Conservation (phyloP, 2,888 invertebrate genomes). For the Scaptomyza parva region DNA sequence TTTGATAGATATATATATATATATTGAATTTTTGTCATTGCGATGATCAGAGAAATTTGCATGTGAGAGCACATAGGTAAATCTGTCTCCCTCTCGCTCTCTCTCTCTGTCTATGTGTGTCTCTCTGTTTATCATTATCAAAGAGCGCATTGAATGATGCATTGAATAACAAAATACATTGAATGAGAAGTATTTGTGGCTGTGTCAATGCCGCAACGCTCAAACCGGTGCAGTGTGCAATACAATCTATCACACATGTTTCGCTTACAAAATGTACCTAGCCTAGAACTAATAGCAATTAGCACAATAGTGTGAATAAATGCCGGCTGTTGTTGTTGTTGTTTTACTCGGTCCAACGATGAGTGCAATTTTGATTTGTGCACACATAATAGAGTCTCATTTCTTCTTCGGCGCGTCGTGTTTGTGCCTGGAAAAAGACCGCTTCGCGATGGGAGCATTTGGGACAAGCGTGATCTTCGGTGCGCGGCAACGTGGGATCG, state of each 20-base stretch:
- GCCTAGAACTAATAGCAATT: constrained; percentile 27
- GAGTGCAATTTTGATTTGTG: constrained; percentile 95
- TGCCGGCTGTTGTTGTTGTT: constrained; percentile 14
- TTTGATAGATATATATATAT: constrained; percentile 51
- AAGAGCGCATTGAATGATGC: constrained; percentile 18
- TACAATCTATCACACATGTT: constrained; percentile 11
- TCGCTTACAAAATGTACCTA: constrained; percentile 20
- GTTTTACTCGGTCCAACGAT: constrained; percentile 96
- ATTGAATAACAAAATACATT: constrained; percentile 23
- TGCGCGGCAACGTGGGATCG: constrained; percentile 98
- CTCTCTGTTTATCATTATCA: constrained; percentile 5
- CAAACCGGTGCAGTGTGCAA: constrained; percentile 14
- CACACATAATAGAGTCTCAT: constrained; percentile 99
- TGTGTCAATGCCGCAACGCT: constrained; percentile 8
- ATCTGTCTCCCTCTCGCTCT: background rate
- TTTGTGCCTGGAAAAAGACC: constrained; percentile 99
- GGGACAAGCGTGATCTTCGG: constrained; percentile 99
- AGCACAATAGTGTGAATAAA: constrained; percentile 12
- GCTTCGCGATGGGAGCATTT: constrained; percentile 97
- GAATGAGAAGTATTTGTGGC: constrained; percentile 54
- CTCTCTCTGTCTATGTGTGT: background rate
- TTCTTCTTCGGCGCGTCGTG: constrained; percentile 98
- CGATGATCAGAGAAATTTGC: constrained; percentile 46
- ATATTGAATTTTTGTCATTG: constrained; percentile 56
- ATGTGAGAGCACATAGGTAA: constrained; percentile 26